Conservation (phyloP, 1,140 invertebrate genomes). For the Oedothorax gibbosus region DNA sequence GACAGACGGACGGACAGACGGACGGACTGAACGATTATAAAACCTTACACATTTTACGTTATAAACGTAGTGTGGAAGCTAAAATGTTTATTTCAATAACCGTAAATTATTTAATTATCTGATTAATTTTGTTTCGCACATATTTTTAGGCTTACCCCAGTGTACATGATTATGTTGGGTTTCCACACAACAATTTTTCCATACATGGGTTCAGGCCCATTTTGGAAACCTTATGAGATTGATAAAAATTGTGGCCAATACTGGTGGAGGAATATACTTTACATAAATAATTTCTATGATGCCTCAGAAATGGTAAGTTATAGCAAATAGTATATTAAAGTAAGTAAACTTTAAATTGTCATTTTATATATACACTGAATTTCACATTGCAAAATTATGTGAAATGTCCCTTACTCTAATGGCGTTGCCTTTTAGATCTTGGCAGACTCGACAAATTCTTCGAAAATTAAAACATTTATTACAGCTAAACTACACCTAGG, state of each 20-base stretch:
- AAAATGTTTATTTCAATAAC: too few relatives aligned
- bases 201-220: slow-evolving; percentile 58
- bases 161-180: slow-evolving; percentile 39
- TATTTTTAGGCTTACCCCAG: slow-evolving; percentile 47
- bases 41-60: too few relatives aligned
- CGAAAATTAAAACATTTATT: too few relatives aligned
- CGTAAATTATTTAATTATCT: too few relatives aligned
- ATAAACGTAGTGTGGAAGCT: too few relatives aligned
- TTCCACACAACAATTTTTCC: slow-evolving; percentile 8
- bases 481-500: too few relatives aligned
- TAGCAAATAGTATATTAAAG: too few relatives aligned
- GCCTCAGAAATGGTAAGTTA: slow-evolving; percentile 12
- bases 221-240: slow-evolving; percentile 15
- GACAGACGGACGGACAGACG: too few relatives aligned
- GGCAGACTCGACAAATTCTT: background rate
- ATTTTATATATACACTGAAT: background rate
- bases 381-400: background rate
- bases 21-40: too few relatives aligned
- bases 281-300: slow-evolving; percentile 62
- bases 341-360: background rate
- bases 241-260: slow-evolving; percentile 53
- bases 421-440: background rate
- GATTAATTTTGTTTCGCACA: too few relatives aligned
- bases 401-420: background rate
- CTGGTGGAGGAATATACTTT: slow-evolving; percentile 65